Conservation (phyloP, 2,113 vertebrate species). For the Thermophis baileyi region DNA sequence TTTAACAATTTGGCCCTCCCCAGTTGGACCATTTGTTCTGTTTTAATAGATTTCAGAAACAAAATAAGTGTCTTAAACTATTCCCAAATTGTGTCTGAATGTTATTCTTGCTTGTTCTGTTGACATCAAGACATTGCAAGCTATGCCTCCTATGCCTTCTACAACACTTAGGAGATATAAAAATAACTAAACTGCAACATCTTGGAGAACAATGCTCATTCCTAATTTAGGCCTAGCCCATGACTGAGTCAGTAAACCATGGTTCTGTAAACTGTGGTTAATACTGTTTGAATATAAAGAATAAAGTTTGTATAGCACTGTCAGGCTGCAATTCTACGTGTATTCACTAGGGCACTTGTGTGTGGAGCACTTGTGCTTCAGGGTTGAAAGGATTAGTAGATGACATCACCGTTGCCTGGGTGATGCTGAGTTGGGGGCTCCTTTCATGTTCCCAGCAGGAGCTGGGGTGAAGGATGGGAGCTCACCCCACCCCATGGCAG, state of each 20-base stretch:
- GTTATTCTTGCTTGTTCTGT: too few species aligned
- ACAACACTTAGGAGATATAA: too few species aligned
- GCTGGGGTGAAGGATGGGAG: background rate
- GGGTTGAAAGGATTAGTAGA: background rate
- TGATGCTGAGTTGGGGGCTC: background rate
- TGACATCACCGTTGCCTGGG: background rate
- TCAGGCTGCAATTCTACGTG: background rate
- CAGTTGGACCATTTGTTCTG: too few species aligned
- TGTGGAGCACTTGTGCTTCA: background rate
- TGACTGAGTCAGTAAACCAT: background rate
- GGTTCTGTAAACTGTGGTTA: background rate
- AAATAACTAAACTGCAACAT: too few species aligned
- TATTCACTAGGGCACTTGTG: background rate
- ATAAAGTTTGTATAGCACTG: background rate
- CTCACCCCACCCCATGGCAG: background rate
- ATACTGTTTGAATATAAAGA: background rate
- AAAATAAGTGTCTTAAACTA: too few species aligned
- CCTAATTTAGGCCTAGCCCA: background rate
- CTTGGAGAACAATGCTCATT: background rate
- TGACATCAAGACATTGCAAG: too few species aligned
- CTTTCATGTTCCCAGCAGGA: background rate
- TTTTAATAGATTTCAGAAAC: too few species aligned
- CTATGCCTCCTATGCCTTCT: too few species aligned
- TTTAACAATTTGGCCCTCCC: too few species aligned
- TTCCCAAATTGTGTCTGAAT: too few species aligned